phyloP scores from a whole-genome alignment of 2,888 invertebrate species.

The Coleophora flavipennella region DNA sequence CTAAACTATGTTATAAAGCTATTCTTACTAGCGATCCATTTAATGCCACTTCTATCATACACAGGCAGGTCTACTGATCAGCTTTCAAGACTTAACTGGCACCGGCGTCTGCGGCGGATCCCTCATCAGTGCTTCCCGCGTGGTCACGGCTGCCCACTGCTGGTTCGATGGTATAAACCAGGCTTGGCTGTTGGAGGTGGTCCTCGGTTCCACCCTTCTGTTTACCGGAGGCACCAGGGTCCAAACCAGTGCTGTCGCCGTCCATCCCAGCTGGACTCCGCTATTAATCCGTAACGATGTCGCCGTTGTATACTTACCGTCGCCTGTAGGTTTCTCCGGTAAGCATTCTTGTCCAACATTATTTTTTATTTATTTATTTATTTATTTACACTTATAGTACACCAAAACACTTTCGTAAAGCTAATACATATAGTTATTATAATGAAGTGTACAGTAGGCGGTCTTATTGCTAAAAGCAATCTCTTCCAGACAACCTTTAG shows the following conservation, averaged over 20 bases:
- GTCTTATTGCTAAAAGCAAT: no score
- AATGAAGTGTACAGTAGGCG: no score
- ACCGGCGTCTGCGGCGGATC: conserved; percentile 39
- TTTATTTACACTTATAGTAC: no score
- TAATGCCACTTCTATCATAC: neutral
- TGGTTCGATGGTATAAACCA: conserved; percentile 44
- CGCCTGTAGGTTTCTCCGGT: conserved; percentile 24
- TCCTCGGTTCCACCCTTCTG: conserved; percentile 32
- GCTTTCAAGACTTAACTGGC: conserved; percentile 16
- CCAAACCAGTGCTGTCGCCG: conserved; percentile 23
- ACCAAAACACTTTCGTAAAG: no score
- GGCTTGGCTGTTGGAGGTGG: conserved; percentile 32
- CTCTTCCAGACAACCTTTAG: no score
- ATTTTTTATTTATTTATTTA: no score
- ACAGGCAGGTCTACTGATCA: conserved; percentile 21
- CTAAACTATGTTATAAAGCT: no score
- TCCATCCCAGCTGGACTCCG: conserved; percentile 35
- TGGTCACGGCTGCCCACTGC: conserved; percentile 48
- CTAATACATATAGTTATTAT: no score
- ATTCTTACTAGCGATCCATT: neutral
- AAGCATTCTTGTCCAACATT: no score
- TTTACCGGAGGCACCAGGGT: conserved; percentile 34
- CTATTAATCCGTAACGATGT: conserved; percentile 32
- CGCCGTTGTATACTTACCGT: conserved; percentile 31
- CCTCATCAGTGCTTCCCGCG: conserved; percentile 23